Percentiles rank a stretch among this genome's conserved stretches.
Conservation (phyloP, 2,113 vertebrate genomes). For the Anarhynchus alexandrinus region DNA sequence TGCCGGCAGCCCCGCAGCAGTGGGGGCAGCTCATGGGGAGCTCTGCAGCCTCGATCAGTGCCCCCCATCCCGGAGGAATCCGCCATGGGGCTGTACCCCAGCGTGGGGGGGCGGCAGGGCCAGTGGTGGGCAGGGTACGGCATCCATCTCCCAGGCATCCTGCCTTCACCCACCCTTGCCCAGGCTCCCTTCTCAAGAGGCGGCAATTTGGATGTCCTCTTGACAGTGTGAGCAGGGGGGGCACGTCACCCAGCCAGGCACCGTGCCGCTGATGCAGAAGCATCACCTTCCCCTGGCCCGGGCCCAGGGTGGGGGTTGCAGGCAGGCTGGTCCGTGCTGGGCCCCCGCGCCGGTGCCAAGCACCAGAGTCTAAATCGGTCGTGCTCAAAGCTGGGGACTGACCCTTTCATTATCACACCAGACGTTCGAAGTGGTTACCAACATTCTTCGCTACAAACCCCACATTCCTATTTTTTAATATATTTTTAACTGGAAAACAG, state of each 20-base stretch:
- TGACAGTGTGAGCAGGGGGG: not conserved
- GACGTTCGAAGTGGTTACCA: conserved; percentile 61
- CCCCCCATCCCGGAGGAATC: not conserved
- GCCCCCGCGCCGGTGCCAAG: not conserved
- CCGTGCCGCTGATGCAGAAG: not conserved
- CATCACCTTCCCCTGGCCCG: not conserved
- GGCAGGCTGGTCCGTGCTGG: not conserved
- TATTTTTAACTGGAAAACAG: conserved; percentile 74
- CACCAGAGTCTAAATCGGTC: conserved; percentile 65
- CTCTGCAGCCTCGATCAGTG: not conserved
- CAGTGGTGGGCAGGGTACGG: not conserved
- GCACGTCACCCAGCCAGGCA: accelerated
- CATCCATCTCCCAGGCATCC: not conserved
- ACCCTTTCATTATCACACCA: conserved; percentile 75
- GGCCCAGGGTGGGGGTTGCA: not conserved
- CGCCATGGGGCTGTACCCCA: not conserved
- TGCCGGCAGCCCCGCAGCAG: accelerated
- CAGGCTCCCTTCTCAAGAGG: not conserved
- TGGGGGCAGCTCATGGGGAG: not conserved
- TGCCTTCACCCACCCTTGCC: not conserved
- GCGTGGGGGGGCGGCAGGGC: accelerated
- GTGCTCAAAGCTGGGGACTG: conserved; percentile 48
- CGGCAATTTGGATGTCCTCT: not conserved
- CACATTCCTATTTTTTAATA: conserved; percentile 72
- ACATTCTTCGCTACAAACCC: conserved; percentile 60